A percentile compares a stretch with the other conserved stretches of the same genome.
These are phyloP conservation scores for Caenorhabditis japonica DNA, from an alignment of 2,888 invertebrate genomes.

Conservation along the genomic window DNA sequence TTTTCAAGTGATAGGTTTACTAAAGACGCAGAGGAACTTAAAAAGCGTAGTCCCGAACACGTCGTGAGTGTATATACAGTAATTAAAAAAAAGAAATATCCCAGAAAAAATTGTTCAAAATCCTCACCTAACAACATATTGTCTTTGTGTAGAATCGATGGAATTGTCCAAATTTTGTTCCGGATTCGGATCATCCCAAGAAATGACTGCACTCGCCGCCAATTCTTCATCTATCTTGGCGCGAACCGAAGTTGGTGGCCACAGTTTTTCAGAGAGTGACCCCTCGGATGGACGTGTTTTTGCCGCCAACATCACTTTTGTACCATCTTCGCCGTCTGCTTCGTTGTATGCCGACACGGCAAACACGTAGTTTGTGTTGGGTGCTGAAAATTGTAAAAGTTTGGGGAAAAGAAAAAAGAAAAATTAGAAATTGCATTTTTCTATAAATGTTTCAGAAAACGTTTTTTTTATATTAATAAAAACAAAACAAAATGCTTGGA, in stretches of 20 bases:
- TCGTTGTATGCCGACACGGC: conserved; percentile 76
- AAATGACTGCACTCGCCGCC: conserved; percentile 55
- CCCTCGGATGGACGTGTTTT: conserved; percentile 55
- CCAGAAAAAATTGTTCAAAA: not conserved
- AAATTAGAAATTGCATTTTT: not conserved
- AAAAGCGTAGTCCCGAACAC: too few relatives aligned
- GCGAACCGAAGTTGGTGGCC: conserved; percentile 67
- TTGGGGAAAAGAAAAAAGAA: not conserved
- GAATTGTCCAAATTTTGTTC: conserved; percentile 55
- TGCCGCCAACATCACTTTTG: conserved; percentile 64
- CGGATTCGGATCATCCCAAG: conserved; percentile 73
- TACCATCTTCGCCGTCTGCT: conserved; percentile 75
- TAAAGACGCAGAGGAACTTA: too few relatives aligned
- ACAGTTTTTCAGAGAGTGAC: conserved; percentile 45
- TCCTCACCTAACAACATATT: conserved; percentile 71
- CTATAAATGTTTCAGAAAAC: too few relatives aligned
- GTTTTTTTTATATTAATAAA: too few relatives aligned
- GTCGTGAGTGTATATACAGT: too few relatives aligned
- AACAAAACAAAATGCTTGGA: not conserved
- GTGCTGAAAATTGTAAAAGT: conserved; percentile 49
- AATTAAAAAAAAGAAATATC: not conserved
- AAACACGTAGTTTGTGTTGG: conserved; percentile 73
- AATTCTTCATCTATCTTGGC: conserved; percentile 45
- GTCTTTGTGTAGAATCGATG: conserved; percentile 54
- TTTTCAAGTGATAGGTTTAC: too few relatives aligned